Evolutionary conservation across 2,113 vertebrate species (phyloP).

Genomic region (Nymphicus hollandicus): DNA sequence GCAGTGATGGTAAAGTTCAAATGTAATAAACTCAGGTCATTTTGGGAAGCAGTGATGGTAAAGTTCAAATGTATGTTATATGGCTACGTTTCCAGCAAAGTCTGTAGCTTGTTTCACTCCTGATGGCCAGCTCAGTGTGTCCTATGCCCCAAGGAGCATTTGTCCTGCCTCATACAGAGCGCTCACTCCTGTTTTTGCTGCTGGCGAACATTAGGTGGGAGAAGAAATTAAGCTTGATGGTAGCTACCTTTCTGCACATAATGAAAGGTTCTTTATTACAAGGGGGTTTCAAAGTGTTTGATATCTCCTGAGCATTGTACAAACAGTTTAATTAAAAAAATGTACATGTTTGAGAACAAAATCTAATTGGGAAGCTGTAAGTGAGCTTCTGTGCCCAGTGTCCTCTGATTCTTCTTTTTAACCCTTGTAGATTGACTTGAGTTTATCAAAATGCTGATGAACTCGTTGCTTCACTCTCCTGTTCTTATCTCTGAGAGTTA

Average conservation of each 20-base stretch:
- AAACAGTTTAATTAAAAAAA: slow-evolving; percentile 61
- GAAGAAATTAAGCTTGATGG: slow-evolving; percentile 28
- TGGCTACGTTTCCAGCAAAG: not conserved
- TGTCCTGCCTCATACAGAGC: not conserved
- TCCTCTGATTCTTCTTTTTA: not conserved
- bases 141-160: not conserved
- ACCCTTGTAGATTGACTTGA: not conserved
- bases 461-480: not conserved
- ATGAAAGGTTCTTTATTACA: slow-evolving; percentile 48
- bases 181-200: not conserved
- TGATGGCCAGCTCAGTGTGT: not conserved
- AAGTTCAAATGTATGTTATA: not conserved
- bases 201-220: not conserved
- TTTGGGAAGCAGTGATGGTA: not conserved
- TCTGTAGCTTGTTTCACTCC: not conserved
- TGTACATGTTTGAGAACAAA: not conserved
- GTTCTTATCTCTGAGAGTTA: not conserved
- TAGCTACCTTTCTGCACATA: slow-evolving; percentile 4
- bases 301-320: slow-evolving; percentile 41
- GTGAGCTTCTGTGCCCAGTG: not conserved
- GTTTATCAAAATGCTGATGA: not conserved
- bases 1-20: not conserved
- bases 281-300: slow-evolving; percentile 2
- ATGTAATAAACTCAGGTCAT: not conserved
- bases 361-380: slow-evolving; percentile 20